Percentiles rank a stretch among this genome's conserved stretches.
Evolutionary conservation across 2,797 vertebrate genomes (phyloP).

Genomic region (Allobates femoralis): DNA sequence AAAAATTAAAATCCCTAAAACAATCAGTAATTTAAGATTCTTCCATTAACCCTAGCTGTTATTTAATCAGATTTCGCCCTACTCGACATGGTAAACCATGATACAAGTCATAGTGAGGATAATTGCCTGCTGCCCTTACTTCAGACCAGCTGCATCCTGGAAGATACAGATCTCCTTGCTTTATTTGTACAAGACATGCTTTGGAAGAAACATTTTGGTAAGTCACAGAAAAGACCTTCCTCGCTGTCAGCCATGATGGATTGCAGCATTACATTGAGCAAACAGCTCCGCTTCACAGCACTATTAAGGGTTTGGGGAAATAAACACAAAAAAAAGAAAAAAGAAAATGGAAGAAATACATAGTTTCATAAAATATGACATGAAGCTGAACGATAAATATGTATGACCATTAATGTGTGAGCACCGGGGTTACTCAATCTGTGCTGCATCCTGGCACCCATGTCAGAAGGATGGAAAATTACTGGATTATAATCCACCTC

Average conservation of each 20-base stretch:
- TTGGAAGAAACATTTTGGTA: constrained; percentile 60
- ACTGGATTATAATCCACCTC: too few relatives aligned
- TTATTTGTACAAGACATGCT: constrained; percentile 56
- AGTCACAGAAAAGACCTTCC: constrained; percentile 59
- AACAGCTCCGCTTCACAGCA: constrained; percentile 55
- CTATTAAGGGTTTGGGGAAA: constrained; percentile 55
- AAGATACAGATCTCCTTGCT: constrained; percentile 51
- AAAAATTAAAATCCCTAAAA: neutral
- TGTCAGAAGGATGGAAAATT: too few relatives aligned
- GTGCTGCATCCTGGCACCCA: neutral
- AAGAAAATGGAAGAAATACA: constrained; percentile 36
- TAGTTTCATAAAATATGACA: neutral
- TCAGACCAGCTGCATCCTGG: constrained; percentile 1
- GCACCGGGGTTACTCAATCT: neutral
- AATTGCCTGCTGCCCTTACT: constrained; percentile 15
- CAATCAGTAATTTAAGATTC: neutral
- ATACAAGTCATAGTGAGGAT: constrained; percentile 23
- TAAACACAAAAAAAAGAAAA: constrained; percentile 54
- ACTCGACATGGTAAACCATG: neutral
- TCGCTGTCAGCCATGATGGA: constrained; percentile 60
- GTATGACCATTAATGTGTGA: neutral
- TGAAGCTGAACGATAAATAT: neutral
- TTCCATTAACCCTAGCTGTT: constrained; percentile 15
- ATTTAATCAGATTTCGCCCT: neutral
- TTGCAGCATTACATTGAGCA: constrained; percentile 53